Conservation (phyloP, 2,113 vertebrate genomes). For the Oreocharis arfaki region DNA sequence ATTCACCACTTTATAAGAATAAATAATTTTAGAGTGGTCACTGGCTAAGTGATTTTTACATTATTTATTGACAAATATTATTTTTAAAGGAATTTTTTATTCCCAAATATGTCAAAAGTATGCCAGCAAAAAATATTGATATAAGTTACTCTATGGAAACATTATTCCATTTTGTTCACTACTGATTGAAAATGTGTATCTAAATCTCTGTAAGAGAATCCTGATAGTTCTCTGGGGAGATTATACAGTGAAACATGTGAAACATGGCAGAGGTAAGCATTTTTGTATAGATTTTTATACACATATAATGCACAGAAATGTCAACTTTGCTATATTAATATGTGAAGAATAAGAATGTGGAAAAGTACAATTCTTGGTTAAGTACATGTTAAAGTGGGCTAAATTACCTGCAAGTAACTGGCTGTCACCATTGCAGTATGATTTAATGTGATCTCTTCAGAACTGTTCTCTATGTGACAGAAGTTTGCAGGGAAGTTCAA, state of each 20-base stretch:
- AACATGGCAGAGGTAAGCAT: neutral
- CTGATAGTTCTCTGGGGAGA: conserved; percentile 15
- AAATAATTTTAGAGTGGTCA: conserved; percentile 40
- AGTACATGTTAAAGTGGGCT: conserved; percentile 46
- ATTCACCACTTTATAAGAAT: conserved; percentile 26
- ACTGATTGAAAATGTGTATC: conserved; percentile 17
- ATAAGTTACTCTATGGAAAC: conserved; percentile 39
- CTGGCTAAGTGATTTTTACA: neutral
- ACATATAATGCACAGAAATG: neutral
- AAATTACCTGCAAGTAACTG: conserved; percentile 47
- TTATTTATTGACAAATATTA: conserved; percentile 48
- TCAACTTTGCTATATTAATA: neutral
- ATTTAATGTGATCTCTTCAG: conserved; percentile 50
- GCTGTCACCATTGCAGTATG: conserved; percentile 1
- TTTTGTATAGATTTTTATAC: conserved; percentile 25
- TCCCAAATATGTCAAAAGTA: conserved; percentile 17
- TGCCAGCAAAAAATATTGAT: conserved; percentile 40
- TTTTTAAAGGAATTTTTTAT: conserved; percentile 37
- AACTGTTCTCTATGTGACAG: conserved; percentile 50
- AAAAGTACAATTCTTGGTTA: conserved; percentile 47
- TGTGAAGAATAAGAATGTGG: conserved; percentile 18
- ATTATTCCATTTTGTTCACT: neutral
- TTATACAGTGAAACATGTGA: neutral
- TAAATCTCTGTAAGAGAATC: neutral
- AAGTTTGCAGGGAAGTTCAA: conserved; percentile 63